Base-by-base conservation (phyloP, 1,140 invertebrate species). In the Marisa cornuarietis region DNA sequence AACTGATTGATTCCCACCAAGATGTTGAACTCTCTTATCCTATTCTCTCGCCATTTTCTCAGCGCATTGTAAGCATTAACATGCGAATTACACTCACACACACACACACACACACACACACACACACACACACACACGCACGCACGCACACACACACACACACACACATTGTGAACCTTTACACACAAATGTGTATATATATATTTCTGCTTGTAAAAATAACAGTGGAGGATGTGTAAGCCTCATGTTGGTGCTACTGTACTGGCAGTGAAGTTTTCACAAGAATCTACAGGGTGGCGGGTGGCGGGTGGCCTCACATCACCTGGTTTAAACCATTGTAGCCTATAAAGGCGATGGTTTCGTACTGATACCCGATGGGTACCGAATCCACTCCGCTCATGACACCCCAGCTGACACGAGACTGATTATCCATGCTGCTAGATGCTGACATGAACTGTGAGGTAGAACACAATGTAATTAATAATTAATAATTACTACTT, bases 261-360 rank as follows among this genome's bases (percentile, higher is more conserved):
- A 42, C 31, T 42, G 31, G 31, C 31, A 42, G 31, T 42, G 2
- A 42, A 6, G 0, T 0, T 42, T 42, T 42, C 3, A 42, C 2
- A 42, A 42, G 31, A 42, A 42, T 42, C 31, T 6, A 42, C 31
- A 0, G 31, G 31, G 6, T 6, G n/a, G n/a, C n/a, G n/a, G n/a
- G n/a, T n/a, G n/a, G n/a, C n/a, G n/a, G n/a, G 20, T 24, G 14
- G 18, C n/a, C 26, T 61, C 14, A 58, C 14, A 22, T 24, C 24
- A 85, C 87, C 81, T 85, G 75, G 80, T 87, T 88, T 5, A 87
- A 85, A 7, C 86, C 86, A 66, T 79, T 16, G 14, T 72, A 26
- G 52, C 73, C 52, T 79, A 83, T 76, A 76, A 65, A 84, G 16
- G 86, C 74, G 13, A 88, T 74, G 20, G 83, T 84, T 58, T 82